Conservation (phyloP, 2,797 vertebrate species). For the Glossophaga mutica region DNA sequence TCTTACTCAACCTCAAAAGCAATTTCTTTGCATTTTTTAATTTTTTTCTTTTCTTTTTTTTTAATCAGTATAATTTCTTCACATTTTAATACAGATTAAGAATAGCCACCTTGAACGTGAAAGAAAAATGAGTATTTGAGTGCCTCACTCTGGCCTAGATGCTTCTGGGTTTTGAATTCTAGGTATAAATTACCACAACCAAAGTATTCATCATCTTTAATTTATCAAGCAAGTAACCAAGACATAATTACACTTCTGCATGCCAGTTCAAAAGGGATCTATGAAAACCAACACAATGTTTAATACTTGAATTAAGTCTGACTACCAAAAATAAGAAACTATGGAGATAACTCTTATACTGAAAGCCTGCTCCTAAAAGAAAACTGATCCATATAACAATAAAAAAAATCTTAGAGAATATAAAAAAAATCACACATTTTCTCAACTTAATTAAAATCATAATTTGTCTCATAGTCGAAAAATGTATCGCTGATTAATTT, state of each 20-base stretch:
- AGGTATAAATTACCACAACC: slow-evolving; percentile 43
- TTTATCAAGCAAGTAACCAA: slow-evolving; percentile 45
- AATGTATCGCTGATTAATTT: slow-evolving; percentile 5
- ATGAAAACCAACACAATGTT: slow-evolving; percentile 27
- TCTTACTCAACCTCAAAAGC: slow-evolving; percentile 33
- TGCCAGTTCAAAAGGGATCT: slow-evolving; percentile 15
- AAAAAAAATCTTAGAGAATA: slow-evolving; percentile 36
- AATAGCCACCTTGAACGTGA: neutral
- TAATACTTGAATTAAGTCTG: slow-evolving; percentile 30
- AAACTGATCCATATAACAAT: neutral
- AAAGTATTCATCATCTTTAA: slow-evolving; percentile 58
- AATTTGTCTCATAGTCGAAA: neutral
- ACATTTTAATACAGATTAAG: slow-evolving; percentile 11
- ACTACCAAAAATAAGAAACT: slow-evolving; percentile 23
- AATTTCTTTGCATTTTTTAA: slow-evolving; percentile 50
- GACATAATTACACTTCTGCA: slow-evolving; percentile 49
- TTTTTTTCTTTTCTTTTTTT: no score
- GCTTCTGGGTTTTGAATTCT: slow-evolving; percentile 44
- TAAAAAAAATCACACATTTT: neutral
- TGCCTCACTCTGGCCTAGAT: slow-evolving; percentile 20
- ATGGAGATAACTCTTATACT: neutral
- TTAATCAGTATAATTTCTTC: no score
- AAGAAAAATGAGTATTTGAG: slow-evolving; percentile 35
- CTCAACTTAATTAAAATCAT: slow-evolving; percentile 40
- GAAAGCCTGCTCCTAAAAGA: slow-evolving; percentile 2